phyloP scores from a whole-genome alignment of 2,113 vertebrate species.

The Syngnathus typhle region DNA sequence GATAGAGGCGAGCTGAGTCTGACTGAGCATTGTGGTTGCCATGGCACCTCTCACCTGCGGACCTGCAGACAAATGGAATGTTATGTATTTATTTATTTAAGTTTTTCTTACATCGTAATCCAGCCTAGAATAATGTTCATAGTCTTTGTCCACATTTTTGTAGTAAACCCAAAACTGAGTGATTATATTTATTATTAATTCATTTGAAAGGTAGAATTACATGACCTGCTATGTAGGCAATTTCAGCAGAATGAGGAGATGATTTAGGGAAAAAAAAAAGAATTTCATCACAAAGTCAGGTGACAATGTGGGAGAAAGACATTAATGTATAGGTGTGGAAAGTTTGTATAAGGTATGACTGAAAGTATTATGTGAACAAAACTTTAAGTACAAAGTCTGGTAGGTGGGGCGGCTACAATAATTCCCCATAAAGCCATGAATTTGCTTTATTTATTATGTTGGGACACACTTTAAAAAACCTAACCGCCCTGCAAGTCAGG shows the following conservation, averaged over 20 bases:
- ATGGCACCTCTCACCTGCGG: constrained; percentile 90
- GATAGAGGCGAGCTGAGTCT: constrained; percentile 92
- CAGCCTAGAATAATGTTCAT: too few species aligned
- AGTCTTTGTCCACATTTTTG: too few species aligned
- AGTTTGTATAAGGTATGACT: background rate
- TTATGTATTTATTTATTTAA: background rate
- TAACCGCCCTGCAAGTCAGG: background rate
- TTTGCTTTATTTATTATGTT: background rate
- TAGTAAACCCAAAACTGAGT: background rate
- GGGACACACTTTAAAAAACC: background rate
- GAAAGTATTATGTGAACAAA: background rate
- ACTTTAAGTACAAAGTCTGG: background rate
- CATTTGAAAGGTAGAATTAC: background rate
- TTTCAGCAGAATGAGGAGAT: background rate
- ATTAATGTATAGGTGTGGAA: background rate
- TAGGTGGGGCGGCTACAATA: background rate
- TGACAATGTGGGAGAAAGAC: background rate
- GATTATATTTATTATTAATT: background rate
- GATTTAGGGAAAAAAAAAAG: background rate
- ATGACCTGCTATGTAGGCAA: background rate
- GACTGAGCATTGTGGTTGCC: constrained; percentile 87
- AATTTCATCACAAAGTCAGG: background rate
- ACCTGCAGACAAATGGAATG: constrained; percentile 66
- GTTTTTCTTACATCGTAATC: background rate
- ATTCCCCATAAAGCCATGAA: background rate